Percentiles rank a stretch among this genome's conserved stretches.
Conservation (phyloP, 2,888 invertebrate genomes). For the Blera fallax region DNA sequence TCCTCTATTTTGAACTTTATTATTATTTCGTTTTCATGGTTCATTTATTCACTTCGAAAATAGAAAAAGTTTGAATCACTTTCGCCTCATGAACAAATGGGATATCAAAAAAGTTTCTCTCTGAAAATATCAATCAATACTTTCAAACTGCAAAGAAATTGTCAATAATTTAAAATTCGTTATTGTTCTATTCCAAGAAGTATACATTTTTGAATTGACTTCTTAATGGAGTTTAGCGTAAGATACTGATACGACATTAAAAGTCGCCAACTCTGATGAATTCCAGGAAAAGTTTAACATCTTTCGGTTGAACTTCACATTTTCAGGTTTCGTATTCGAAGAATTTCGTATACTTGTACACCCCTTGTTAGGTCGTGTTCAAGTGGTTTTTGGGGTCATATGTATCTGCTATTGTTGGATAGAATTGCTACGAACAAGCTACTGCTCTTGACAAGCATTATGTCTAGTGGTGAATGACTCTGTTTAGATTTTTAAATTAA, state of each 20-base stretch:
- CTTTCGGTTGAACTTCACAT: neutral
- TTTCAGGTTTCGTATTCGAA: too few species aligned
- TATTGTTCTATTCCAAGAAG: neutral
- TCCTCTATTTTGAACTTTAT: neutral
- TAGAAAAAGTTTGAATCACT: conserved; percentile 11
- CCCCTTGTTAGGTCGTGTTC: too few species aligned
- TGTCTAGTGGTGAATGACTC: too few species aligned
- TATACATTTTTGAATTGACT: neutral
- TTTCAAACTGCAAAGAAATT: neutral
- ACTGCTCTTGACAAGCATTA: too few species aligned
- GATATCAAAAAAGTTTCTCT: neutral
- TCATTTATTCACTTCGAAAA: neutral
- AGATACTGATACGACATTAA: neutral
- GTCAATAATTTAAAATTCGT: neutral
- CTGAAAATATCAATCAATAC: conserved; percentile 16
- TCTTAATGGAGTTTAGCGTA: neutral
- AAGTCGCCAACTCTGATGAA: neutral
- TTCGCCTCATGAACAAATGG: neutral
- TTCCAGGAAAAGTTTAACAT: neutral
- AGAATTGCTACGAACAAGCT: too few species aligned
- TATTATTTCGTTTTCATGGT: neutral
- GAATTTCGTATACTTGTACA: too few species aligned
- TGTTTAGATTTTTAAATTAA: too few species aligned
- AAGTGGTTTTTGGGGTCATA: too few species aligned
- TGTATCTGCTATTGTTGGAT: too few species aligned